Evolutionary conservation across 2,797 vertebrate genomes (phyloP).

Genomic region (Schizopygopsis pylzovi): DNA sequence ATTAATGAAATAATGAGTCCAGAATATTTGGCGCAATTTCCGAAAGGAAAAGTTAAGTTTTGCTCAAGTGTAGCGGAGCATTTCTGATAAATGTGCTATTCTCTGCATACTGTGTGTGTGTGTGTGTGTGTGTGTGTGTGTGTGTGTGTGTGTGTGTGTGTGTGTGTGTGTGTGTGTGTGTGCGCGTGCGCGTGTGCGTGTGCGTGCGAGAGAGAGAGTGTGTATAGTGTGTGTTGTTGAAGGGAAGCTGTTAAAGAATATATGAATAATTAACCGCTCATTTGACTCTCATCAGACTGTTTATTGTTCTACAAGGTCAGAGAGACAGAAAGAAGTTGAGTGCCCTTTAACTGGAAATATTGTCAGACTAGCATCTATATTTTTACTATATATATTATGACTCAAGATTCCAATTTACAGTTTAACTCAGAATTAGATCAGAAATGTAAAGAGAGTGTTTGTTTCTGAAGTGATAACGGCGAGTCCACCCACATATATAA

Average conservation of each 20-base stretch:
- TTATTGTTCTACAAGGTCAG: constrained; percentile 63
- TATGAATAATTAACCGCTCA: constrained; percentile 72
- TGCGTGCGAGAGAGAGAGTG: no score
- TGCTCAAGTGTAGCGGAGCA: no score
- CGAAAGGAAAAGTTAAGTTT: no score
- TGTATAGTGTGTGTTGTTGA: not conserved
- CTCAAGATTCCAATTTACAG: not conserved
- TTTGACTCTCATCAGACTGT: constrained; percentile 57
- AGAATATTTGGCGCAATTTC: no score
- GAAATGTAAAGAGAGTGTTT: not conserved
- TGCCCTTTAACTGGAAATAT: not conserved
- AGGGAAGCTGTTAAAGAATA: constrained; percentile 19
- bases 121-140: no score
- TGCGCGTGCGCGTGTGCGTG: accelerated
- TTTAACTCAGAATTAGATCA: not conserved
- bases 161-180: no score
- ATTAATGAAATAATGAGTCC: no score
- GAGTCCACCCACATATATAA: not conserved
- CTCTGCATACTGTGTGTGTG: no score
- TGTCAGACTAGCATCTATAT: not conserved
- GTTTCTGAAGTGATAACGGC: not conserved
- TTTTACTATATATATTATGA: not conserved
- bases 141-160: no score
- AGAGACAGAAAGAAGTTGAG: not conserved
- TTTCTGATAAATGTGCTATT: no score